A percentile compares a stretch with the other conserved stretches of the same genome.
phyloP scores from a whole-genome alignment of 1,140 invertebrate species.

The Battus philenor region DNA sequence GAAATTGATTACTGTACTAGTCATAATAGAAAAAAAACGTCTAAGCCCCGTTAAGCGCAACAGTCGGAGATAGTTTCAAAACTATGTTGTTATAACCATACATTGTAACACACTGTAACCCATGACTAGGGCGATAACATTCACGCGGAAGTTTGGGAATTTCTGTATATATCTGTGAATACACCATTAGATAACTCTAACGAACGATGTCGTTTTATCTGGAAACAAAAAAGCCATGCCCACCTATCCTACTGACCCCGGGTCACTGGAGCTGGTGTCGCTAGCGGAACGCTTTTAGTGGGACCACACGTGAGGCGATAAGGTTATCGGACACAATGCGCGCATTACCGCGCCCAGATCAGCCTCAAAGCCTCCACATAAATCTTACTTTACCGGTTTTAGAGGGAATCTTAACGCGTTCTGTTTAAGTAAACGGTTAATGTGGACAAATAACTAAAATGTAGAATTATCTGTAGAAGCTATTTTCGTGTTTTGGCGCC shows the following conservation, averaged over 20 bases:
- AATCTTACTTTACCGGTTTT: constrained; percentile 13
- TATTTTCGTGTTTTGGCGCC: no score
- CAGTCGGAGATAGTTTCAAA: no score
- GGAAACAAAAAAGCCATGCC: not conserved
- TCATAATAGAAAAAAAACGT: no score
- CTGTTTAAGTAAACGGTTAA: constrained; percentile 1
- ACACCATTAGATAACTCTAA: constrained; percentile 1
- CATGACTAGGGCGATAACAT: not conserved
- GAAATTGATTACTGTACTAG: no score
- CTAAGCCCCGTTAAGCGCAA: no score
- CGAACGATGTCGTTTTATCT: not conserved
- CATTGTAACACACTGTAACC: no score
- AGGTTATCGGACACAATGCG: constrained; percentile 6
- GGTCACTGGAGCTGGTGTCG: not conserved
- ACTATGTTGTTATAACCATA: no score
- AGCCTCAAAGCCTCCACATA: constrained; percentile 4
- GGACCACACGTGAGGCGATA: constrained; percentile 14
- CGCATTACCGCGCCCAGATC: constrained; percentile 4
- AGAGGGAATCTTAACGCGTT: constrained; percentile 5
- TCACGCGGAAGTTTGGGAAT: not conserved
- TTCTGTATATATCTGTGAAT: not conserved
- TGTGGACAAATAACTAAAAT: not conserved
- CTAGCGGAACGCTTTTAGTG: constrained; percentile 14
- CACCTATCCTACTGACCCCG: constrained; percentile 9
- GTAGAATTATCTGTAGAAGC: no score